phyloP scores from a whole-genome alignment of 1,140 invertebrate species.

The Drosophila varians region DNA sequence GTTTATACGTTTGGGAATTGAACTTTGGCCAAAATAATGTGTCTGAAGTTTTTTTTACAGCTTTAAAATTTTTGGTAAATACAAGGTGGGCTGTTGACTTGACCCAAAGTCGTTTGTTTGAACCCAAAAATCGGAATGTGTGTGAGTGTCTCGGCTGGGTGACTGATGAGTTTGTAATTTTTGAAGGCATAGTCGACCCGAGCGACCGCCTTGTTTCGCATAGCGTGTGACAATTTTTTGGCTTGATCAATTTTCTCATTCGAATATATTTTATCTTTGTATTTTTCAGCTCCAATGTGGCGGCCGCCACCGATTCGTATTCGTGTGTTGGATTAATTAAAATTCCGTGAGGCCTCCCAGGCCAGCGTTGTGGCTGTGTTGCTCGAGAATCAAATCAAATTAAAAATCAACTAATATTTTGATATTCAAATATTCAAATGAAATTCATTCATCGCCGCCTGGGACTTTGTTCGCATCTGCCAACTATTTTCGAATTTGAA shows the following conservation, averaged over 20 bases:
- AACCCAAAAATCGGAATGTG: neutral
- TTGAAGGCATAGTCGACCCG: conserved; percentile 18
- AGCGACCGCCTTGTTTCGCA: too few relatives aligned
- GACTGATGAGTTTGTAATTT: conserved; percentile 31
- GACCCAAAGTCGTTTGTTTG: too few relatives aligned
- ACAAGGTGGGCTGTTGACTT: too few relatives aligned
- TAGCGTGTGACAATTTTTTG: conserved; percentile 72
- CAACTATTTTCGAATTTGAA: conserved; percentile 56
- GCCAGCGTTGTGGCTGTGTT: conserved; percentile 4
- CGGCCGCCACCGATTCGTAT: conserved; percentile 60
- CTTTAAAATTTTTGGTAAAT: too few relatives aligned
- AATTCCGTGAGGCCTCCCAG: conserved; percentile 63
- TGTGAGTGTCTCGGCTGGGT: conserved; percentile 4
- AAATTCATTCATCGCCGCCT: conserved; percentile 74
- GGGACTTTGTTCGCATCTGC: conserved; percentile 35
- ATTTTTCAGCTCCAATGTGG: conserved; percentile 63
- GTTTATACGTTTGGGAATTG: too few relatives aligned
- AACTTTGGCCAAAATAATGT: too few relatives aligned
- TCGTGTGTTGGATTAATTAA: conserved; percentile 69
- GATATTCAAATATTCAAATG: conserved; percentile 73
- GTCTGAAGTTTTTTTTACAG: too few relatives aligned
- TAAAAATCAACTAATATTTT: conserved; percentile 63
- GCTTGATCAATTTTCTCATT: conserved; percentile 39
- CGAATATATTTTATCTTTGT: conserved; percentile 25
- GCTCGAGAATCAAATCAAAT: conserved; percentile 58